Conservation (phyloP, 2,797 vertebrate species). For the Chaetophractus vellerosus region DNA sequence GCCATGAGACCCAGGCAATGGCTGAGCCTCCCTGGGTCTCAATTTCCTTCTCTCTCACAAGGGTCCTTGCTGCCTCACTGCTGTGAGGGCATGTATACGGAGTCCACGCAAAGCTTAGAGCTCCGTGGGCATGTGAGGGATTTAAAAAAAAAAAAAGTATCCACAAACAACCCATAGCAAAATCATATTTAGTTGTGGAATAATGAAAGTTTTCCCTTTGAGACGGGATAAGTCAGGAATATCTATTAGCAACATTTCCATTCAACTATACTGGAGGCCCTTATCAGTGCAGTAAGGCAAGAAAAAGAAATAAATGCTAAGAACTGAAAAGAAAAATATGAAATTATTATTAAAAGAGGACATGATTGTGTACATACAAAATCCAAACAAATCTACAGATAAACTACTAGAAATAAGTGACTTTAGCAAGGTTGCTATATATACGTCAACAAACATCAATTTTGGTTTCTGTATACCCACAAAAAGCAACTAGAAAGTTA, state of each 20-base stretch:
- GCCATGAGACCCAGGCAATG: background rate
- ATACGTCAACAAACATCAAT: background rate
- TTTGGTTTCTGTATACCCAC: background rate
- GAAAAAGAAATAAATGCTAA: conserved; percentile 26
- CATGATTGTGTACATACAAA: background rate
- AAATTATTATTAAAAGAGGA: conserved; percentile 10
- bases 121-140: background rate
- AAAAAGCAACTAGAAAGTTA: conserved; percentile 33
- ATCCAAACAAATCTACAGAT: background rate
- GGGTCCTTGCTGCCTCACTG: background rate
- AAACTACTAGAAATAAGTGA: conserved; percentile 13
- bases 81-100: background rate
- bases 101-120: background rate
- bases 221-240: background rate
- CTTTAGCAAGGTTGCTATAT: conserved; percentile 4
- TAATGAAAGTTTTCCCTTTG: conserved; percentile 19
- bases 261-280: background rate
- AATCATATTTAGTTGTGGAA: conserved; percentile 30
- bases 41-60: background rate
- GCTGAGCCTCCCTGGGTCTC: background rate
- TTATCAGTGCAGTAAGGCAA: background rate
- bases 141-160: background rate
- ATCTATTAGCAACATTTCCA: conserved; percentile 6
- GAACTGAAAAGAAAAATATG: conserved; percentile 7
- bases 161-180: conserved; percentile 1